Percentiles rank a stretch among this genome's conserved stretches.
Conservation (phyloP, 64 coral and sea anemone species). For the Porites lutea region DNA sequence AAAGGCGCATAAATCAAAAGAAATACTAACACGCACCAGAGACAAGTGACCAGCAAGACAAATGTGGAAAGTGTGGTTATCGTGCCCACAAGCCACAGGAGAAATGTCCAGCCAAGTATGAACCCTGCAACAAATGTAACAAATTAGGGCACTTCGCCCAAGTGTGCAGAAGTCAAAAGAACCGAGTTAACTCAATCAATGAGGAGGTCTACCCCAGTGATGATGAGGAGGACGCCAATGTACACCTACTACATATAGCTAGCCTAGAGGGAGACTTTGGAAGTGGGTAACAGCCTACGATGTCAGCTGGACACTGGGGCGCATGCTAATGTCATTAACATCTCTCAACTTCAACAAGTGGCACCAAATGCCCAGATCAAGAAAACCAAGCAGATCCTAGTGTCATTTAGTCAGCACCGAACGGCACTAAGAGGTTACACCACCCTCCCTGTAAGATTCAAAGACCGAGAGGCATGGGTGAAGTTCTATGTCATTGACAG, state of each 20-base stretch:
- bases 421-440: conserved; percentile 12
- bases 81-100: conserved; percentile 15
- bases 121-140: conserved; percentile 28
- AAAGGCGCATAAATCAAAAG: neutral
- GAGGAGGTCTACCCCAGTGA: neutral
- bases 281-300: conserved; percentile 5
- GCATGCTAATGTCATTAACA: conserved; percentile 25
- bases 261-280: conserved; percentile 41
- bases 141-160: conserved; percentile 38
- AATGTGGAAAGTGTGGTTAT: conserved; percentile 17
- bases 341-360: conserved; percentile 4
- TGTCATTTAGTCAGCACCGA: conserved; percentile 58
- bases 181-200: neutral
- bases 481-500: conserved; percentile 61
- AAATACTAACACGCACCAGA: neutral
- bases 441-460: neutral
- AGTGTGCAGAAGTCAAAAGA: conserved; percentile 50
- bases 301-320: conserved; percentile 38
- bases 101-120: conserved; percentile 31
- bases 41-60: neutral
- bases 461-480: neutral
- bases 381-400: conserved; percentile 37
- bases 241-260: conserved; percentile 20
- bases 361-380: conserved; percentile 29
- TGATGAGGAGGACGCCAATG: conserved; percentile 1